Conservation (phyloP, 2,888 invertebrate species). For the Pimpla rufipes region DNA sequence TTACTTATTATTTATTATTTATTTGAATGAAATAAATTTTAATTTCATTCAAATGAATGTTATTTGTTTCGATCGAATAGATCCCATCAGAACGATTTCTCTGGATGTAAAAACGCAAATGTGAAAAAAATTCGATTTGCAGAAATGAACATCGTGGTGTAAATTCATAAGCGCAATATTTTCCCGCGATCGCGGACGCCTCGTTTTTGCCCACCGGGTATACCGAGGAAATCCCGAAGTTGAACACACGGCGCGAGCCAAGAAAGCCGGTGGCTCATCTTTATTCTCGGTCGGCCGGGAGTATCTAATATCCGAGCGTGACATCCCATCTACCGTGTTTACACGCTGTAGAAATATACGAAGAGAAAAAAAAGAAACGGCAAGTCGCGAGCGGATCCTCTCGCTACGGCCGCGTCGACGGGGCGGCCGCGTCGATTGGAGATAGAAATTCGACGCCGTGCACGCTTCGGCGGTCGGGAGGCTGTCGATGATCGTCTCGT, state of each 20-base stretch:
- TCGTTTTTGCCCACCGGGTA: background rate
- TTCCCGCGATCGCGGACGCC: background rate
- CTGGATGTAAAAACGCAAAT: background rate
- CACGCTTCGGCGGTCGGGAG: slow-evolving; percentile 56
- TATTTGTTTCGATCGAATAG: too few species aligned
- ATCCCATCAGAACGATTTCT: background rate
- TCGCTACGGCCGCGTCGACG: background rate
- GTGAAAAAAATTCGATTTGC: background rate
- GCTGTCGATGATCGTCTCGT: slow-evolving; percentile 55
- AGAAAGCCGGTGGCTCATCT: slow-evolving; percentile 31
- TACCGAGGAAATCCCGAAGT: slow-evolving; percentile 6
- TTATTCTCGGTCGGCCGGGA: slow-evolving; percentile 64
- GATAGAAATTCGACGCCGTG: slow-evolving; percentile 50
- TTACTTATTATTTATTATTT: too few species aligned
- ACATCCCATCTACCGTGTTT: slow-evolving; percentile 60
- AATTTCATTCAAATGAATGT: too few species aligned
- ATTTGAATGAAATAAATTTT: too few species aligned
- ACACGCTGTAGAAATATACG: slow-evolving; percentile 45
- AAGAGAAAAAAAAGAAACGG: slow-evolving; percentile 15
- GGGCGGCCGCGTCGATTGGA: slow-evolving; percentile 34
- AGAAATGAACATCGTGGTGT: background rate
- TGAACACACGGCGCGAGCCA: slow-evolving; percentile 4
- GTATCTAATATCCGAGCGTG: slow-evolving; percentile 53
- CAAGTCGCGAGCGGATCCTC: slow-evolving; percentile 23
- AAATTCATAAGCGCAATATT: background rate